Conservation (phyloP, 2,113 vertebrate genomes). For the Variabilichromis moorii region DNA sequence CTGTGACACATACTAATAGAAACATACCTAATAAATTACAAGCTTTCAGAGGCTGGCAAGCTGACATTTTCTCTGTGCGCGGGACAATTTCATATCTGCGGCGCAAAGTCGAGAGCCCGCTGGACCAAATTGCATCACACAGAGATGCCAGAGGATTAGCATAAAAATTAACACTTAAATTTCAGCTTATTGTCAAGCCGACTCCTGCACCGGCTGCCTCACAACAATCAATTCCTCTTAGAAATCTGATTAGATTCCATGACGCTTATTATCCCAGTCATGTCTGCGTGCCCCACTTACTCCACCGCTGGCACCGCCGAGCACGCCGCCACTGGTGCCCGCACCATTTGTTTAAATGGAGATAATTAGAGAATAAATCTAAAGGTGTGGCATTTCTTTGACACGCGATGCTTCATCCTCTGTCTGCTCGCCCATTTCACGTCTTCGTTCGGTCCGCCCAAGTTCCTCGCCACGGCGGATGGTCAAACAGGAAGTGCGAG, state of each 20-base stretch:
- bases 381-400: constrained; percentile 79
- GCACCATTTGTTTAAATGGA: constrained; percentile 96
- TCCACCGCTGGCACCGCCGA: not conserved
- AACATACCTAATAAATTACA: constrained; percentile 99
- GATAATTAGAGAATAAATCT: constrained; percentile 93
- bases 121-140: constrained; percentile 98
- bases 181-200: constrained; percentile 99
- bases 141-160: constrained; percentile 97
- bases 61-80: constrained; percentile 97
- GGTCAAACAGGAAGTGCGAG: not conserved
- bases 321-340: constrained; percentile 14
- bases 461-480: not conserved
- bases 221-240: constrained; percentile 99
- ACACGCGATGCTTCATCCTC: constrained; percentile 12
- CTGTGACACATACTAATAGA: constrained; percentile 99
- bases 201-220: constrained; percentile 96
- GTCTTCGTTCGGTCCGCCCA: not conserved
- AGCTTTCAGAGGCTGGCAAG: constrained; percentile 99
- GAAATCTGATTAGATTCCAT: constrained; percentile 99
- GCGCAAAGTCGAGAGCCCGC: constrained; percentile 68
- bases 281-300: constrained; percentile 87
- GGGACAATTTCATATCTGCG: constrained; percentile 99
- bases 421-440: not conserved
- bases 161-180: constrained; percentile 99
- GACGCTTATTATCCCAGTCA: constrained; percentile 99